Conservation (phyloP, 2,888 invertebrate genomes). For the Luperina testacea region DNA sequence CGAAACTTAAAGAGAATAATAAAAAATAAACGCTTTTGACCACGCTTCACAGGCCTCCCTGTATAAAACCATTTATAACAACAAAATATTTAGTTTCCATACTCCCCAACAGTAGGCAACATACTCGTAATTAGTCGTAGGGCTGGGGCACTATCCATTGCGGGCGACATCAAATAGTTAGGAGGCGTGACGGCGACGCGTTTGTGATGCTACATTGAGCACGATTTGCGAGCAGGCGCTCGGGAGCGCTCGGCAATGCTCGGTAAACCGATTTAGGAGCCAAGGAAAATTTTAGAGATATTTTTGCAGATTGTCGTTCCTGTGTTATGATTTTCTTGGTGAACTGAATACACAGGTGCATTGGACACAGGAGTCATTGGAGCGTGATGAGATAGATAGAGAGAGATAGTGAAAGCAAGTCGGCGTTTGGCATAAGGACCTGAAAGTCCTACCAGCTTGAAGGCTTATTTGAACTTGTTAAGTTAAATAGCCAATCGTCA, state of each 20-base stretch:
- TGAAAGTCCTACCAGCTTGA: not conserved
- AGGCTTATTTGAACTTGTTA: not conserved
- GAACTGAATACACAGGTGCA: slow-evolving; percentile 18
- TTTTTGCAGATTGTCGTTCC: slow-evolving; percentile 38
- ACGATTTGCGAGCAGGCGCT: slow-evolving; percentile 75
- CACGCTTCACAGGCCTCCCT: not conserved
- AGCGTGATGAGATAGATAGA: slow-evolving; percentile 15
- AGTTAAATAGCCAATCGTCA: not conserved
- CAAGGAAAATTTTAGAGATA: slow-evolving; percentile 44
- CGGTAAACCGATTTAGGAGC: slow-evolving; percentile 49
- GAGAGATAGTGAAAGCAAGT: no score
- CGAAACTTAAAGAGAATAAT: no score
- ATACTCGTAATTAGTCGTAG: slow-evolving; percentile 61
- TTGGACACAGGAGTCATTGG: slow-evolving; percentile 15
- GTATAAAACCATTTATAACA: not conserved
- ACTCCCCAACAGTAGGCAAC: slow-evolving; percentile 21
- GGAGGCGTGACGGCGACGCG: slow-evolving; percentile 66
- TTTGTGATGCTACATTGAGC: slow-evolving; percentile 78
- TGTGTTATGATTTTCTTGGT: slow-evolving; percentile 29
- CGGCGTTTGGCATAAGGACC: not conserved
- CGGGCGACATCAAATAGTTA: slow-evolving; percentile 67
- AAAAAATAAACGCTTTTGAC: not conserved
- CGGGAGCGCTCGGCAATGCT: slow-evolving; percentile 44
- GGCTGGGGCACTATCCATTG: slow-evolving; percentile 64
- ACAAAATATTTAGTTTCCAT: slow-evolving; percentile 1